A percentile compares a stretch with the other conserved stretches of the same genome.
Conservation (phyloP, 2,888 invertebrate genomes). For the Cheilosia urbana region DNA sequence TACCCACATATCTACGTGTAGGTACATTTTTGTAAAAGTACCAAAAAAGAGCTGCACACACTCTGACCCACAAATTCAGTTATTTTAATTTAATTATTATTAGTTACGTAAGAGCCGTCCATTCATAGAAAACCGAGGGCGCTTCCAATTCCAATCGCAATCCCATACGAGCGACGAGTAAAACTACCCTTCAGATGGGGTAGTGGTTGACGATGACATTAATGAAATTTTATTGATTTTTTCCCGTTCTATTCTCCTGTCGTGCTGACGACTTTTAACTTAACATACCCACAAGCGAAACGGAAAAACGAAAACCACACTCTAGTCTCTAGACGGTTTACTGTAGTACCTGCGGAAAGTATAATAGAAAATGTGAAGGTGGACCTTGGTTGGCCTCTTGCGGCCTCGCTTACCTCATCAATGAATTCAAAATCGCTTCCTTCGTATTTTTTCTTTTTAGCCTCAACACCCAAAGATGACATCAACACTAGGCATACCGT, state of each 20-base stretch:
- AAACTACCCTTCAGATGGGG: constrained; percentile 52
- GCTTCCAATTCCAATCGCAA: no score
- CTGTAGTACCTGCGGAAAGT: constrained; percentile 2
- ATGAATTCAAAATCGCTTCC: constrained; percentile 90
- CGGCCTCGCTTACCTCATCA: constrained; percentile 87
- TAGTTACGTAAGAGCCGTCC: constrained; percentile 59
- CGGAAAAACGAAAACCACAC: neutral
- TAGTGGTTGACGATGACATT: constrained; percentile 49
- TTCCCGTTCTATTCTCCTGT: constrained; percentile 37
- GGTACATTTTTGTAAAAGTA: neutral
- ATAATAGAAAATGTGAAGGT: constrained; percentile 3
- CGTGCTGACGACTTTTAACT: constrained; percentile 46
- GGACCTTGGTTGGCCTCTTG: constrained; percentile 30
- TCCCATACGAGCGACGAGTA: neutral
- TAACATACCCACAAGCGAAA: constrained; percentile 17
- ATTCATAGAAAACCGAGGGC: constrained; percentile 19
- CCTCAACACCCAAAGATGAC: constrained; percentile 82
- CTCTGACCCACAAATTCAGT: constrained; percentile 60
- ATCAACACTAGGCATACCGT: constrained; percentile 82
- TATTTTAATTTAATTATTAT: constrained; percentile 65
- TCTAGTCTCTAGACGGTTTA: constrained; percentile 30
- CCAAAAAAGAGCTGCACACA: constrained; percentile 17
- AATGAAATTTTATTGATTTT: constrained; percentile 73
- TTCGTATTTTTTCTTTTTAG: constrained; percentile 89
- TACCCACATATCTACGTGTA: neutral